Evolutionary conservation across 2,797 vertebrate genomes (phyloP), one percentile per base, ranked within the genome.

Genomic region (Carapus acus): DNA sequence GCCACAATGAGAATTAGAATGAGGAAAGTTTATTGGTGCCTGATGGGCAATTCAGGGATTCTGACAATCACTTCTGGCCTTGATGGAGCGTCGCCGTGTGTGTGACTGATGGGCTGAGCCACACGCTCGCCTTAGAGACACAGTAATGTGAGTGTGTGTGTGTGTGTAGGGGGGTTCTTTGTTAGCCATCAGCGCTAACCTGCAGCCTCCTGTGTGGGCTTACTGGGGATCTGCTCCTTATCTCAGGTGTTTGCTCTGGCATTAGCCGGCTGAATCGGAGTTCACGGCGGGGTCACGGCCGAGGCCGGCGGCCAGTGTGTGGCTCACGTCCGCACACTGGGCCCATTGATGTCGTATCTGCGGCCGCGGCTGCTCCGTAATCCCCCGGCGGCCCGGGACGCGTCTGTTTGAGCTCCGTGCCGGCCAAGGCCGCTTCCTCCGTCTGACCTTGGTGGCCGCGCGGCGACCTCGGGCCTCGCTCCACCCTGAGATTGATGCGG

Each of bases 271-370:
- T 66, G 58, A 80, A 82, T 73, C 74, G 77, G 80, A 82, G 87
- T 86, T 88, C 84, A 88, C 22, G 50, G 8, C 21, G 54, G 73
- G 87, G 87, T 86, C 86, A 82, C 50, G 39, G 58, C 70, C 55
- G 61, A 58, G 46, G 43, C 24, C 37, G 56, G 34, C 31, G 73
- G 58, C 46, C 64, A 54, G 43, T 54, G 49, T 54, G 29, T 9
- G 49, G 44, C 55, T 65, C 65, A 43, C 48, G 22, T 62, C 58
- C 47, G 56, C 52, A 65, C 45, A 81, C 73, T 76, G 59, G 56
- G 51, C 8, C 63, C 23, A 67, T 73, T 82, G 69, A 85, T 79
- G 66, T 64, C 54, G 49, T 49, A 58, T 68, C 66, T 58, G 49
- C 58, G 57, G 37, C 54, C 58, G 24, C 17, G 19, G 53, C 53